phyloP scores from a whole-genome alignment of 1,140 invertebrate species.

The Penaeus vannamei region DNA sequence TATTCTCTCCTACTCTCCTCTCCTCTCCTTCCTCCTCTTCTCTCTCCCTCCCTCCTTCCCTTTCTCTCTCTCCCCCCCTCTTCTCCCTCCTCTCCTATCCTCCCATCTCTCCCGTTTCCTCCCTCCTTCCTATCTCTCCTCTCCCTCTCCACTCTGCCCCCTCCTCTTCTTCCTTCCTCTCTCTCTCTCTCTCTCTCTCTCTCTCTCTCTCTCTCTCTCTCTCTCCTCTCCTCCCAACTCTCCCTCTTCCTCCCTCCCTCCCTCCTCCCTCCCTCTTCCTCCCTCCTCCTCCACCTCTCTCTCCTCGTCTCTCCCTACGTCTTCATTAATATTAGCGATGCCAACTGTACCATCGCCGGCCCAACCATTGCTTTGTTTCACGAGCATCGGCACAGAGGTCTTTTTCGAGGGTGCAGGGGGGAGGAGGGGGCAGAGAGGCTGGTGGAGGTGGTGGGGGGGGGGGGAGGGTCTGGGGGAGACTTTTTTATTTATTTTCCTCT shows the following conservation, averaged over 20 bases:
- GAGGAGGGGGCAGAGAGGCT: no score
- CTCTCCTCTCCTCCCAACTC: neutral
- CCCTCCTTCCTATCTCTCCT: no score
- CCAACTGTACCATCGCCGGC: no score
- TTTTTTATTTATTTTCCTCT: no score
- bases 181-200: neutral
- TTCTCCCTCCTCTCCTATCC: neutral
- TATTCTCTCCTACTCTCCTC: neutral
- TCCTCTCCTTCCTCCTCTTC: neutral
- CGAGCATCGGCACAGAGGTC: no score
- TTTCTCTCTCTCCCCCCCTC: neutral
- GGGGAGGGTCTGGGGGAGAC: no score
- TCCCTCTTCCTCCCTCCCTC: neutral
- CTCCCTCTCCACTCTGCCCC: neutral
- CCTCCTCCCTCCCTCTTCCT: neutral
- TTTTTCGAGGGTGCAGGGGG: no score
- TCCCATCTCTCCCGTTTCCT: neutral
- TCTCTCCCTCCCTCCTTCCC: neutral
- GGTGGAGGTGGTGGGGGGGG: no score
- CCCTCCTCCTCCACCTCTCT: neutral
- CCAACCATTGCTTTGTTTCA: no score
- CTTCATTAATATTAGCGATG: no score
- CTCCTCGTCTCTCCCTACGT: neutral
- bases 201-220: neutral
- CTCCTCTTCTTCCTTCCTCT: slow-evolving; percentile 12